A percentile compares a stretch with the other conserved stretches of the same genome.
Conservation (phyloP, 2,113 vertebrate genomes). For the Corythaixoides concolor region DNA sequence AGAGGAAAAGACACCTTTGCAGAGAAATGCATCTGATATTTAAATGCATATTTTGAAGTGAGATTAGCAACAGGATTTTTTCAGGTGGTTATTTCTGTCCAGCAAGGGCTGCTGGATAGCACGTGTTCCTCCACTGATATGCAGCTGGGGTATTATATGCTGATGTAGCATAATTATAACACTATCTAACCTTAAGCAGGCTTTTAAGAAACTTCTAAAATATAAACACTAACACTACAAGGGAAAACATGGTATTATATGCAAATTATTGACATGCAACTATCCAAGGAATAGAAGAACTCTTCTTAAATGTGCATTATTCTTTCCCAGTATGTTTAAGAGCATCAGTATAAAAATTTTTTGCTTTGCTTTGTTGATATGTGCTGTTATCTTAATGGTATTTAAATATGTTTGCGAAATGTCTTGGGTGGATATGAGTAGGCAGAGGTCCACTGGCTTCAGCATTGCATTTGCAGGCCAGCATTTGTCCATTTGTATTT, state of each 20-base stretch:
- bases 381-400: neutral
- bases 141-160: too few relatives aligned
- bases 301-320: neutral
- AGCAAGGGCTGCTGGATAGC: neutral
- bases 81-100: neutral
- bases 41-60: neutral
- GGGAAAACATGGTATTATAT: neutral
- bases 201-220: neutral
- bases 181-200: neutral
- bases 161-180: neutral
- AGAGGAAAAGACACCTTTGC: neutral
- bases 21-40: neutral
- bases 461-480: neutral
- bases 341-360: neutral
- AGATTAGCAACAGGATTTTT: neutral
- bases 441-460: neutral
- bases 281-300: neutral
- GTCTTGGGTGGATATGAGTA: neutral
- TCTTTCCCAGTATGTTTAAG: neutral
- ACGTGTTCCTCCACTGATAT: neutral
- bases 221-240: neutral
- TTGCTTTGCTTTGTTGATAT: neutral
- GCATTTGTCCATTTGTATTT: conserved; percentile 23
- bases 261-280: neutral
- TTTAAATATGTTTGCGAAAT: neutral